Evolutionary conservation across 1,140 invertebrate species (phyloP).

Genomic region (Trachelipus rathkii): DNA sequence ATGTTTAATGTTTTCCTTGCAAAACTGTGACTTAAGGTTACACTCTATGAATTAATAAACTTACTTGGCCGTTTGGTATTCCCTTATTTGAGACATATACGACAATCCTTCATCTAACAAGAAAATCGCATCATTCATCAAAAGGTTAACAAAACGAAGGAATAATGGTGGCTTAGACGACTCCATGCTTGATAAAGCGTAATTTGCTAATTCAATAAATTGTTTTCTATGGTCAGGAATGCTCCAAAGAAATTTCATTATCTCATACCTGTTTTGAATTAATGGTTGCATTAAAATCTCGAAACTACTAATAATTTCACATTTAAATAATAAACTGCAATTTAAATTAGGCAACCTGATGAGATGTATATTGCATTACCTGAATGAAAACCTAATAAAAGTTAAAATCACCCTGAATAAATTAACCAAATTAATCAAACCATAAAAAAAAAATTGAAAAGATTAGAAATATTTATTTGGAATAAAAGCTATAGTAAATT

Average conservation of each 20-base stretch:
- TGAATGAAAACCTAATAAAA: no score
- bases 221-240: constrained; percentile 65
- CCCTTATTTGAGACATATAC: constrained; percentile 76
- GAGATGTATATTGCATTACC: no score
- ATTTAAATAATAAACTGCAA: no score
- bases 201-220: constrained; percentile 59
- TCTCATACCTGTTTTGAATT: constrained; percentile 59
- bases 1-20: not conserved
- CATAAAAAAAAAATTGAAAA: no score
- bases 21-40: constrained; percentile 16
- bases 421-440: no score
- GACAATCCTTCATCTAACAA: constrained; percentile 83
- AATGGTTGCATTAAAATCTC: no score
- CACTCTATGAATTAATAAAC: constrained; percentile 13
- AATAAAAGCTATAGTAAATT: no score
- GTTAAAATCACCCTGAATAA: no score
- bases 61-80: constrained; percentile 67
- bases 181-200: constrained; percentile 84
- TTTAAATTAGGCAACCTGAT: no score
- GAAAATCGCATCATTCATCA: constrained; percentile 95
- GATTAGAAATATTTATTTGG: no score
- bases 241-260: constrained; percentile 89
- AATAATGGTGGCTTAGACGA: constrained; percentile 84
- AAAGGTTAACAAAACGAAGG: constrained; percentile 85
- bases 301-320: no score